Percentiles rank a stretch among this genome's conserved stretches.
phyloP scores from a whole-genome alignment of 1,140 invertebrate genomes.

The Platyscapa corneri region DNA sequence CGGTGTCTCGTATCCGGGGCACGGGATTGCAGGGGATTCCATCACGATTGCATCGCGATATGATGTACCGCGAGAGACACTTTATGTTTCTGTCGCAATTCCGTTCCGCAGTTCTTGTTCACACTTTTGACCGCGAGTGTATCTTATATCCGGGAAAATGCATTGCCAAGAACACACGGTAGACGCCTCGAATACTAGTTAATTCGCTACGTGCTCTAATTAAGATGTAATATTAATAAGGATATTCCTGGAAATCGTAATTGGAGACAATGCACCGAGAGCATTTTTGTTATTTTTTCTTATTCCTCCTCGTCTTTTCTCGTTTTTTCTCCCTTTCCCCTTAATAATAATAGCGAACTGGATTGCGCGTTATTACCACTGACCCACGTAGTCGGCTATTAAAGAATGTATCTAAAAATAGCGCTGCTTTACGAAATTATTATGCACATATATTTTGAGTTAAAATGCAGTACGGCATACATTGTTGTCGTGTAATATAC shows the following conservation, averaged over 20 bases:
- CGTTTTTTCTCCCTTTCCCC: no score
- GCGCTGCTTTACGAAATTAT: background rate
- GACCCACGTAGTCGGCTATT: background rate
- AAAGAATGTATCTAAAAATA: background rate
- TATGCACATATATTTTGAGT: background rate
- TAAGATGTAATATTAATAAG: background rate
- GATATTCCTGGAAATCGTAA: background rate
- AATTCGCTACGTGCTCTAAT: conserved; percentile 10
- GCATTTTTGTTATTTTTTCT: background rate
- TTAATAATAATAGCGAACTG: background rate
- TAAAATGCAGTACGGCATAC: background rate
- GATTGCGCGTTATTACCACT: background rate
- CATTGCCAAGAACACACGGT: background rate
- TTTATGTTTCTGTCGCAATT: background rate
- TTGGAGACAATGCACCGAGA: background rate
- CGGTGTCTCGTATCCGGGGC: background rate
- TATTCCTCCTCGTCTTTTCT: no score
- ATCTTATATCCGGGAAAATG: conserved; percentile 5
- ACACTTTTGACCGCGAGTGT: background rate
- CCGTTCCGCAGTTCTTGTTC: background rate
- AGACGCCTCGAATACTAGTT: background rate
- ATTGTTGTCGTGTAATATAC: background rate
- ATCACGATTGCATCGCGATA: background rate
- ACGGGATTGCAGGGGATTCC: background rate
- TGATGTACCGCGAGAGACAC: background rate